Conservation (phyloP, 37 sponge, comb jelly and placozoan genomes). For the Petrosia ficiformis region DNA sequence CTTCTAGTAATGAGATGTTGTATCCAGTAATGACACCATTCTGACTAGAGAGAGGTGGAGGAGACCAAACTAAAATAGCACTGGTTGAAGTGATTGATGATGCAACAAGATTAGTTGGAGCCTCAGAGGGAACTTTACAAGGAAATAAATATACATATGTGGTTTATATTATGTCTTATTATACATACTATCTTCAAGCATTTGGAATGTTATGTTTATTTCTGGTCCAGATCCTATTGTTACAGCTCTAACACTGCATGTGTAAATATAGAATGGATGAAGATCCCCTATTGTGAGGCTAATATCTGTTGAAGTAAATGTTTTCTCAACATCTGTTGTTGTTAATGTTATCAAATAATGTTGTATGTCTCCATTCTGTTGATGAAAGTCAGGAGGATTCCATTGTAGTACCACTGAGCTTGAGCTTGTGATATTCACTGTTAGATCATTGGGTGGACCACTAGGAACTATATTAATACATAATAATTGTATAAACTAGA, state of each 20-base stretch:
- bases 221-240: constrained; percentile 21
- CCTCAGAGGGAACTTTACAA: background rate
- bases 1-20: constrained; percentile 1
- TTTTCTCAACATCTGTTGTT: background rate
- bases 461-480: constrained; percentile 1
- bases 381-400: constrained; percentile 9
- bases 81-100: background rate
- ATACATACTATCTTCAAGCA: constrained; percentile 14
- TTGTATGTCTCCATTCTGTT: constrained; percentile 22
- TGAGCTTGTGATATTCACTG: background rate
- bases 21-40: constrained; percentile 31
- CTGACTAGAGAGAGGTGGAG: constrained; percentile 11
- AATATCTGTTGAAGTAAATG: too few species aligned
- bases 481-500: too few species aligned
- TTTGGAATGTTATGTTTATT: background rate
- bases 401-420: constrained; percentile 8
- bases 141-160: too few species aligned
- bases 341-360: constrained; percentile 1
- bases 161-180: too few species aligned
- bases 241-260: constrained; percentile 29
- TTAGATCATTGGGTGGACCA: constrained; percentile 8
- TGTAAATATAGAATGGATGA: constrained; percentile 8
- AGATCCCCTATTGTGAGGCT: too few species aligned
- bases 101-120: background rate
- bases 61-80: constrained; percentile 13